Percentiles rank a stretch among this genome's conserved stretches.
phyloP scores from a whole-genome alignment of 2,797 vertebrate genomes.

The Tauraco hartlaubi region DNA sequence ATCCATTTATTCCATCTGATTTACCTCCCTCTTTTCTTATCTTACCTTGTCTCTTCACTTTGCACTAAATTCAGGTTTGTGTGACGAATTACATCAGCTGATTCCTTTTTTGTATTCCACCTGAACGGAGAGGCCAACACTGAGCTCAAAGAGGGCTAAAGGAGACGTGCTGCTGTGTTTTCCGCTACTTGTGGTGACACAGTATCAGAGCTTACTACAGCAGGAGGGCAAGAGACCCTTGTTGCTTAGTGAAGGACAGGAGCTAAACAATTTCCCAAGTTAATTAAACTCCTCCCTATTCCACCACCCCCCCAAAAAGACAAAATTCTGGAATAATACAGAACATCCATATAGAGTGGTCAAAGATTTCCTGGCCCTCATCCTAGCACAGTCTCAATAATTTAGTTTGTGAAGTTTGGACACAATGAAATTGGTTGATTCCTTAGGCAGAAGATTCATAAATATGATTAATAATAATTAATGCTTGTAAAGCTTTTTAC shows the following conservation, averaged over 20 bases:
- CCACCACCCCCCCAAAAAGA: neutral
- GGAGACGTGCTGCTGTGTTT: neutral
- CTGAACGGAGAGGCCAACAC: neutral
- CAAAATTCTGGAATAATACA: neutral
- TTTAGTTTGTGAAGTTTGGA: neutral
- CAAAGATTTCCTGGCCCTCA: neutral
- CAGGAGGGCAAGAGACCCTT: neutral
- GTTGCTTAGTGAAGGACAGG: neutral
- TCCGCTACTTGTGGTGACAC: neutral
- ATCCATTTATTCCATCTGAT: neutral
- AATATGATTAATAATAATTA: slow-evolving; percentile 21
- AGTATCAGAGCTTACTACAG: neutral
- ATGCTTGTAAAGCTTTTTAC: neutral
- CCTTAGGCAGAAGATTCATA: neutral
- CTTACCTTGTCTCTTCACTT: neutral
- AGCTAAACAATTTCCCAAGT: neutral
- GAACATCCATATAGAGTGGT: neutral
- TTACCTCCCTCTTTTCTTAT: neutral
- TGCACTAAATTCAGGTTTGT: neutral
- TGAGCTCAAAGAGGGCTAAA: neutral
- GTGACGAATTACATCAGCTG: neutral
- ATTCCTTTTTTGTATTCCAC: neutral
- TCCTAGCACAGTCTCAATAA: neutral
- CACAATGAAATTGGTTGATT: neutral
- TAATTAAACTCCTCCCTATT: neutral